Conservation (phyloP, 2,888 invertebrate genomes). For the Drosophila niveifrons region DNA sequence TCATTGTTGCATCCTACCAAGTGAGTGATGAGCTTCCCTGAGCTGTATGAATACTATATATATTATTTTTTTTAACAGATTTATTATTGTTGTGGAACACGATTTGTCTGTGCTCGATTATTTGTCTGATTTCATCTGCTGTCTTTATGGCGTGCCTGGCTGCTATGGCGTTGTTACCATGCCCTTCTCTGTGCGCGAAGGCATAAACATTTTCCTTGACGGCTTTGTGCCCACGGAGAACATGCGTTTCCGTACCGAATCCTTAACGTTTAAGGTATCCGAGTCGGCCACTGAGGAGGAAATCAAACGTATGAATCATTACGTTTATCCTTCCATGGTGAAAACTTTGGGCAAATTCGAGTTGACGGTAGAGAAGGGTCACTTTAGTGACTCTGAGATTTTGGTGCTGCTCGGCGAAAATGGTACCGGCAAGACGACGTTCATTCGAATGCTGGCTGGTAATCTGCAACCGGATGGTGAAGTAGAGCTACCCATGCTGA, state of each 20-base stretch:
- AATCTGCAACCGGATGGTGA: constrained; percentile 94
- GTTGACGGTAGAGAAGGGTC: constrained; percentile 93
- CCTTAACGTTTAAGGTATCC: constrained; percentile 98
- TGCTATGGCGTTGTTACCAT: constrained; percentile 99
- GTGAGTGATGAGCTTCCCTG: constrained; percentile 85
- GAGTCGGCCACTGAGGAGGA: constrained; percentile 99
- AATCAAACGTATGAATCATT: constrained; percentile 98
- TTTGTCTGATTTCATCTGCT: constrained; percentile 99
- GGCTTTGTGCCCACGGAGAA: constrained; percentile 99
- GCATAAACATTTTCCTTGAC: constrained; percentile 99
- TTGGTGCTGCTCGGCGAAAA: constrained; percentile 98
- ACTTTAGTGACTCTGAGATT: constrained; percentile 99
- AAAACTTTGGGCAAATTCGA: constrained; percentile 92
- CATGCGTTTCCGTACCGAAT: constrained; percentile 98
- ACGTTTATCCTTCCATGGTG: constrained; percentile 96
- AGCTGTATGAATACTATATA: background rate
- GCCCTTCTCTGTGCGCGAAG: constrained; percentile 99
- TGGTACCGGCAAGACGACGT: constrained; percentile 99
- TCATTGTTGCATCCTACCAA: constrained; percentile 96
- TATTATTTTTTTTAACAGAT: constrained; percentile 87
- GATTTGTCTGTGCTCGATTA: constrained; percentile 99
- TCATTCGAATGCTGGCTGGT: constrained; percentile 99
- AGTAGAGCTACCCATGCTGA: constrained; percentile 91
- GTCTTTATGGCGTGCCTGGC: constrained; percentile 98
- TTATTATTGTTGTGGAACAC: constrained; percentile 99